Evolutionary conservation across 2,888 invertebrate species (phyloP).

Genomic region (Melieria omissa): DNA sequence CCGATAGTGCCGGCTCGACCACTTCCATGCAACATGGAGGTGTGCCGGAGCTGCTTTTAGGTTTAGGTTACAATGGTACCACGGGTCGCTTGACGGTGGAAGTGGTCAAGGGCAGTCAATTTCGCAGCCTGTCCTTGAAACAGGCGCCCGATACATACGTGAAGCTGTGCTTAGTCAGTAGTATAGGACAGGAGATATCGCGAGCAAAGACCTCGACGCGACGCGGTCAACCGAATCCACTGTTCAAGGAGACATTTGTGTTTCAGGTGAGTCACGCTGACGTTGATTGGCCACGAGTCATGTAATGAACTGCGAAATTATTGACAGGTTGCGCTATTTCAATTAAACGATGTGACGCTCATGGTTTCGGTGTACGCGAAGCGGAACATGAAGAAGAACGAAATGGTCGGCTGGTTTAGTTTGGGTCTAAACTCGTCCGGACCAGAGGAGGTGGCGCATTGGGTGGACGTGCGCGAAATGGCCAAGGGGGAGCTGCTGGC

Average conservation of each 20-base stretch:
- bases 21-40: constrained; percentile 92
- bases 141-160: constrained; percentile 94
- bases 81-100: constrained; percentile 94
- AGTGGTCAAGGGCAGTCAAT: constrained; percentile 77
- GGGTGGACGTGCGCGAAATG: constrained; percentile 91
- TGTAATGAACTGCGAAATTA: neutral
- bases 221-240: constrained; percentile 93
- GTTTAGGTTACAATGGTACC: constrained; percentile 91
- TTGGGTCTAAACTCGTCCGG: constrained; percentile 92
- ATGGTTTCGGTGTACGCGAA: constrained; percentile 95
- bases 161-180: constrained; percentile 90
- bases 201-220: constrained; percentile 92
- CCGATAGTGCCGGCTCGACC: constrained; percentile 93
- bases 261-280: constrained; percentile 77
- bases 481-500: constrained; percentile 90
- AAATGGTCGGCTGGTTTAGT: constrained; percentile 98
- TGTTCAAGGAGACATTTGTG: constrained; percentile 95
- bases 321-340: constrained; percentile 88
- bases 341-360: constrained; percentile 92
- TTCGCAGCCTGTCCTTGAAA: constrained; percentile 79
- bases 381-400: constrained; percentile 91
- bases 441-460: constrained; percentile 90
- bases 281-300: neutral
- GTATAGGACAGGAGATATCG: constrained; percentile 92
- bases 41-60: constrained; percentile 88